Percentiles rank a stretch among this genome's conserved stretches.
phyloP scores from a whole-genome alignment of 1,140 invertebrate genomes.

The Cydia splendana region DNA sequence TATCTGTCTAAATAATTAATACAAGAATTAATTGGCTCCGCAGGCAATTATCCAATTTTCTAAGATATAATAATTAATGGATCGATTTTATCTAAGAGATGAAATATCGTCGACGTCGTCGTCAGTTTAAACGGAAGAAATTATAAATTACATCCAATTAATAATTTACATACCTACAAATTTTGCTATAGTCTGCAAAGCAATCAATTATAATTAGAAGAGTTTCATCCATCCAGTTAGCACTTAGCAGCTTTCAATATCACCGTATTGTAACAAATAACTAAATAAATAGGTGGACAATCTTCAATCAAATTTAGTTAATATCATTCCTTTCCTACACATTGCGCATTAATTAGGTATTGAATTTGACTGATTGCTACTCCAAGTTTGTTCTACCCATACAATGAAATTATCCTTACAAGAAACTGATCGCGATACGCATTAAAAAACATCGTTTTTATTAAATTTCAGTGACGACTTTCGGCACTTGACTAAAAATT shows the following conservation, averaged over 20 bases:
- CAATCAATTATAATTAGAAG: not conserved
- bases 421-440: too few species aligned
- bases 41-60: not conserved
- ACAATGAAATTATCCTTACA: too few species aligned
- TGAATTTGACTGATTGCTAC: too few species aligned
- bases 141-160: slow-evolving; percentile 5
- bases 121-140: not conserved
- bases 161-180: not conserved
- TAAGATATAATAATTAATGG: not conserved
- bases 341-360: too few species aligned
- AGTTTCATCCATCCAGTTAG: not conserved
- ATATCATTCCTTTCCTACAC: not conserved
- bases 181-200: not conserved
- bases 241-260: not conserved
- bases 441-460: too few species aligned
- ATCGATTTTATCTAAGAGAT: not conserved
- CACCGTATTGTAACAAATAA: not conserved
- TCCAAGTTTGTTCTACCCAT: too few species aligned
- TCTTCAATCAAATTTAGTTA: not conserved
- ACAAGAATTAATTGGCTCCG: not conserved
- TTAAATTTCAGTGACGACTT: too few species aligned
- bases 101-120: not conserved
- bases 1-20: too few species aligned
- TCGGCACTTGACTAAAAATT: too few species aligned
- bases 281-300: too few species aligned